These are phyloP conservation scores for Drymodes brunneopygia DNA, from an alignment of 2,113 vertebrate species.

Conservation along the genomic window DNA sequence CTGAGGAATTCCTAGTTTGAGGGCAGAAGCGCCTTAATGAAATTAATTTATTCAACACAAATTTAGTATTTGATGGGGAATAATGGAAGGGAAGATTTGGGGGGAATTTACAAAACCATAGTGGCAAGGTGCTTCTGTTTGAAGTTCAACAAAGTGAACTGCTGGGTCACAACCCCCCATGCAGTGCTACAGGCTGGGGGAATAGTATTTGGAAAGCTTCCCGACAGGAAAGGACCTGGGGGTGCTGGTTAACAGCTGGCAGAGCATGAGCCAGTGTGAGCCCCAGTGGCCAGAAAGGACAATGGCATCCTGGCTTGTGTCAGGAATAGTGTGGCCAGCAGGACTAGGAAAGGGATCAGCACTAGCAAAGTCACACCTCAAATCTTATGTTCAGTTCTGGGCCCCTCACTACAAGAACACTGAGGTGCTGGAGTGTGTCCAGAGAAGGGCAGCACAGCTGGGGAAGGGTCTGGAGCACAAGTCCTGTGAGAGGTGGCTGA, in stretches of 20 bases:
- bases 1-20: neutral
- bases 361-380: neutral
- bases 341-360: rapidly evolving
- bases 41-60: neutral
- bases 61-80: neutral
- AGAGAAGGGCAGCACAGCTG: neutral
- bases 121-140: neutral
- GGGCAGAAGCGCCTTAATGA: neutral
- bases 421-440: rapidly evolving
- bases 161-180: rapidly evolving
- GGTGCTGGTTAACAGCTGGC: neutral
- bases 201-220: neutral
- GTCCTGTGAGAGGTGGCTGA: neutral
- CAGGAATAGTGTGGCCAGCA: neutral
- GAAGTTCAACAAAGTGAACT: neutral
- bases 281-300: neutral
- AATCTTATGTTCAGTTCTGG: neutral
- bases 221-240: neutral
- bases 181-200: neutral
- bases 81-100: neutral
- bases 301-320: neutral
- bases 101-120: neutral
- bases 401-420: neutral
- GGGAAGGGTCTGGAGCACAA: neutral
- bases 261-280: rapidly evolving